These are phyloP conservation scores for Euclidia mi DNA, from an alignment of 2,888 invertebrate genomes.

Conservation along the genomic window DNA sequence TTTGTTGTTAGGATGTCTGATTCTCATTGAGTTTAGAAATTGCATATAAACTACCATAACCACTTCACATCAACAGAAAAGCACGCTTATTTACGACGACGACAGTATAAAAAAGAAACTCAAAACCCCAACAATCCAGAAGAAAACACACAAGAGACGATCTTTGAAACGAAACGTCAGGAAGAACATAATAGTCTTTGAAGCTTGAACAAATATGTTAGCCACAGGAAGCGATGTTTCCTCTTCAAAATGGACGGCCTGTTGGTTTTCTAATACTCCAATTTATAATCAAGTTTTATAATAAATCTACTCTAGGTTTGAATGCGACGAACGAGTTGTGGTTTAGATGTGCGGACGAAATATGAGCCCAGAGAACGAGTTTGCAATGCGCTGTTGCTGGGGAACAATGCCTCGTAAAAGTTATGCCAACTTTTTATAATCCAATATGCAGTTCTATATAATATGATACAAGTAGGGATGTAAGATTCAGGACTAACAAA, in stretches of 20 bases:
- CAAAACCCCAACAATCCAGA: slow-evolving; percentile 9
- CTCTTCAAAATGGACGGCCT: slow-evolving; percentile 45
- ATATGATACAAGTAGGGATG: too few species aligned
- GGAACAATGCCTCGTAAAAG: slow-evolving; percentile 71
- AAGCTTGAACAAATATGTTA: slow-evolving; percentile 21
- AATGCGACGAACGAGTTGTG: slow-evolving; percentile 48
- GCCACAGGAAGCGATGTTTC: slow-evolving; percentile 49
- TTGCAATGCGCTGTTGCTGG: slow-evolving; percentile 61
- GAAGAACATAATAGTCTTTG: slow-evolving; percentile 25
- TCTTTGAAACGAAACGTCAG: slow-evolving; percentile 21
- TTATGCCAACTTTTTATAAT: slow-evolving; percentile 47
- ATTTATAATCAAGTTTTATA: slow-evolving; percentile 44
- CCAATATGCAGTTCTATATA: slow-evolving; percentile 43
- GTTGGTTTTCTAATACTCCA: slow-evolving; percentile 46
- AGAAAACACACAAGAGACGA: slow-evolving; percentile 5
- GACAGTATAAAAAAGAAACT: slow-evolving; percentile 1
- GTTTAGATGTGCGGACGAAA: slow-evolving; percentile 66
- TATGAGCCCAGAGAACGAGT: slow-evolving; percentile 71
- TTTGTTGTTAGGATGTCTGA: too few species aligned
- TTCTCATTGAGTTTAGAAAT: too few species aligned
- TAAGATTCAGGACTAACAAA: slow-evolving; percentile 29
- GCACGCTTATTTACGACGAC: too few species aligned
- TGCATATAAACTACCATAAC: too few species aligned
- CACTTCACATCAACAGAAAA: too few species aligned
- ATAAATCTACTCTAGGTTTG: slow-evolving; percentile 37